A percentile compares a stretch with the other conserved stretches of the same genome.
phyloP scores from a whole-genome alignment of 23 tunicate genomes.

The Halocynthia aurantium region DNA sequence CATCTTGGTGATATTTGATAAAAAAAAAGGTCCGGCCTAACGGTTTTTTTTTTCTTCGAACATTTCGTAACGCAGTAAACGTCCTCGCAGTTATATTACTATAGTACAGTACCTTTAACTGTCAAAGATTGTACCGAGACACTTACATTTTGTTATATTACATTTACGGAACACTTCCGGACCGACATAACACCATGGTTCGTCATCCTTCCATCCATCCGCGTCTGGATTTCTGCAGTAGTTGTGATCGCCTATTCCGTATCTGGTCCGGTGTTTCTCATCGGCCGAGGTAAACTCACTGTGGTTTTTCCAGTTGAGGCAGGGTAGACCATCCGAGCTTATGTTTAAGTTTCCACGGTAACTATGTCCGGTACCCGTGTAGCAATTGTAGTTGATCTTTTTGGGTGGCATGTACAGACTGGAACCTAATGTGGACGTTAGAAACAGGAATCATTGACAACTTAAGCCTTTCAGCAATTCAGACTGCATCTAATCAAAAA shows the following conservation, averaged over 20 bases:
- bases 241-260: conserved; percentile 61
- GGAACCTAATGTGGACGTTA: no score
- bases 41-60: background rate
- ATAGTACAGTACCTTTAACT: background rate
- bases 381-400: conserved; percentile 26
- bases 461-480: no score
- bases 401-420: background rate
- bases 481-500: no score
- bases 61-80: background rate
- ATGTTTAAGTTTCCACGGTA: conserved; percentile 39
- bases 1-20: no score
- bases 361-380: conserved; percentile 39
- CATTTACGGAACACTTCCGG: conserved; percentile 38
- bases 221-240: conserved; percentile 74
- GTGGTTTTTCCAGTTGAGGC: conserved; percentile 39
- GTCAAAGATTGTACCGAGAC: background rate
- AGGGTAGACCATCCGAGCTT: conserved; percentile 21
- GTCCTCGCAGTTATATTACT: background rate
- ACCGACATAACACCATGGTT: conserved; percentile 69
- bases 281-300: background rate
- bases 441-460: no score
- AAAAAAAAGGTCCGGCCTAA: background rate
- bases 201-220: conserved; percentile 20
- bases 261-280: conserved; percentile 8
- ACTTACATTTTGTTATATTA: conserved; percentile 36